These are phyloP conservation scores for Drosophila rufa DNA, from an alignment of 1,140 invertebrate species.

Conservation along the genomic window DNA sequence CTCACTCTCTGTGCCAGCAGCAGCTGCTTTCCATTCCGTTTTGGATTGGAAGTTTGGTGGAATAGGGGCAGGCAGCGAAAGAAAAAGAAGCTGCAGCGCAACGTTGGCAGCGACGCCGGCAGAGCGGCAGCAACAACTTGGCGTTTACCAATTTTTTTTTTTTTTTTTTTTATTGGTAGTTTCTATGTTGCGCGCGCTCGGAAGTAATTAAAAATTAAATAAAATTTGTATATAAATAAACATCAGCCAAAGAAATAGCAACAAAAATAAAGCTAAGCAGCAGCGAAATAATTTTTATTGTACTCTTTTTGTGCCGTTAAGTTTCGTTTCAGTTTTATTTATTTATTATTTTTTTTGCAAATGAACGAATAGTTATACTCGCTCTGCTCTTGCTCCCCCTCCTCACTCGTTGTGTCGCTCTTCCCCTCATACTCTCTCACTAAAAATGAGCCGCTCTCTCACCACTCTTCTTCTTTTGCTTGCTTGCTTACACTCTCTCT, in stretches of 20 bases:
- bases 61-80: conserved; percentile 41
- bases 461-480: conserved; percentile 38
- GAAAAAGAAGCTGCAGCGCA: conserved; percentile 46
- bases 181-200: conserved; percentile 70
- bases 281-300: conserved; percentile 68
- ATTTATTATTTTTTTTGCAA: conserved; percentile 54
- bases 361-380: conserved; percentile 59
- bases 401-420: conserved; percentile 19
- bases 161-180: conserved; percentile 35
- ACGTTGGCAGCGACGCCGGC: conserved; percentile 25
- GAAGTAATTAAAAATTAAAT: conserved; percentile 31
- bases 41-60: conserved; percentile 39
- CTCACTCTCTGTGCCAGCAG: conserved; percentile 7
- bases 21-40: conserved; percentile 48
- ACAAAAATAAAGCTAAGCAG: conserved; percentile 37
- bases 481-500: conserved; percentile 41
- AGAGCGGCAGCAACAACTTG: conserved; percentile 62
- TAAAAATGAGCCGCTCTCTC: conserved; percentile 28
- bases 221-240: conserved; percentile 54
- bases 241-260: conserved; percentile 24
- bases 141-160: background rate
- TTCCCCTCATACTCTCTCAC: conserved; percentile 26
- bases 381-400: conserved; percentile 29
- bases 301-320: conserved; percentile 54
- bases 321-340: conserved; percentile 16